Percentiles rank a stretch among this genome's conserved stretches.
Conservation (phyloP, 30 jellyfish, hydroid and myxozoan species). For the Aurelia sp. region DNA sequence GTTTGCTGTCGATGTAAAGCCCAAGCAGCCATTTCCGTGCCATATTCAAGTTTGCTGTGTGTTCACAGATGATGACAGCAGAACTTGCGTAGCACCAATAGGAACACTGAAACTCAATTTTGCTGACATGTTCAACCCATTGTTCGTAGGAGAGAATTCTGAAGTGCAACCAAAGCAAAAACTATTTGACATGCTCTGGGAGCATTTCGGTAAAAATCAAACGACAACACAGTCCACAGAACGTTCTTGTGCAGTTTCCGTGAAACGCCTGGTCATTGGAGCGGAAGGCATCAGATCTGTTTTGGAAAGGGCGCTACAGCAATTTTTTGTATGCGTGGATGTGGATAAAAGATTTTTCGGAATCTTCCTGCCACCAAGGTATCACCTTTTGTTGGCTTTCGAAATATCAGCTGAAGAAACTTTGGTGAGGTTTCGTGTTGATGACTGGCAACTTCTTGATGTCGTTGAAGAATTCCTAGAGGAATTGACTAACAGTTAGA, state of each 20-base stretch:
- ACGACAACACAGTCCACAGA: constrained; percentile 2
- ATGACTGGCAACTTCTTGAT: constrained; percentile 70
- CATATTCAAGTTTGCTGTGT: constrained; percentile 25
- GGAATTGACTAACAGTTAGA: not conserved
- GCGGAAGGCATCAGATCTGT: constrained; percentile 1
- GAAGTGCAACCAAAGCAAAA: not conserved
- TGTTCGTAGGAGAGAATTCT: not conserved
- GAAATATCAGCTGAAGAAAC: constrained; percentile 34
- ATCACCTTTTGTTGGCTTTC: constrained; percentile 36
- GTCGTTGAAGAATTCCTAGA: constrained; percentile 56
- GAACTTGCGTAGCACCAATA: constrained; percentile 59
- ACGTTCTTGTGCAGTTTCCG: constrained; percentile 29
- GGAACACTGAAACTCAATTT: constrained; percentile 22
- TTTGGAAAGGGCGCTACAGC: constrained; percentile 15
- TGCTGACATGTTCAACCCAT: constrained; percentile 57
- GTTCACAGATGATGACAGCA: constrained; percentile 36
- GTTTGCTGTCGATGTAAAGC: constrained; percentile 23
- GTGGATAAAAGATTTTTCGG: constrained; percentile 22
- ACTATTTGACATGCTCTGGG: constrained; percentile 50
- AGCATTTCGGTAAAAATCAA: constrained; percentile 12
- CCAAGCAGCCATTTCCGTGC: constrained; percentile 23
- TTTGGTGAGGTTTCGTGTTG: constrained; percentile 59
- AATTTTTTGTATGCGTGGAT: constrained; percentile 6
- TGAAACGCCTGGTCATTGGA: constrained; percentile 26
- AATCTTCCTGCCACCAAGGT: constrained; percentile 62